Evolutionary conservation across 1,140 invertebrate species (phyloP), one percentile per base, ranked within the genome.

Genomic region (Chymomyza costata): DNA sequence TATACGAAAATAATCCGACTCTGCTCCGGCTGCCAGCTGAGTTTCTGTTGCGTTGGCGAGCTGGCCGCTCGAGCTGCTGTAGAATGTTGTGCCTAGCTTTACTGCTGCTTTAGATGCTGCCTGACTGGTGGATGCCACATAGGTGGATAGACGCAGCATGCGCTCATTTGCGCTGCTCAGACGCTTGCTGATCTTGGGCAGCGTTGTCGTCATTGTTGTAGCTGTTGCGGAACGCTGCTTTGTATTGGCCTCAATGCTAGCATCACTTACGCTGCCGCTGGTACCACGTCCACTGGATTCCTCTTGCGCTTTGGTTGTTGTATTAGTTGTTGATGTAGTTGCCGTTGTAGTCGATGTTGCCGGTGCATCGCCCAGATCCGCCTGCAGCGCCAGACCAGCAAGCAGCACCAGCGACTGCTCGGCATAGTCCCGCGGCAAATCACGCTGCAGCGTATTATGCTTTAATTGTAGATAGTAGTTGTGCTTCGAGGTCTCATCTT

Each of bases 401-500:
- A 97, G 87, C 34, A 93, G 88, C 69, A 96, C 92, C 69, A 94
- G 88, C 14, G 90, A 89, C 85, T 93, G 90, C 82, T 94, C 90
- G 65, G 87, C 83, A 83, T 89, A 86, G 83, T 91, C 89, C 57
- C 90, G 87, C 50, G 91, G 91, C 65, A 92, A 87, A 53, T 91
- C 91, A 82, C 91, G 88, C 40, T 89, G 88, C 51, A 91, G 89
- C 15, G 97, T 92, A 87, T 99, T 98, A 82, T 96, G 91, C 28
- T 94, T 92, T 74, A 99, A 87, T 87, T 98, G 97, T 61, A 97
- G 89, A 86, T 97, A 98, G 86, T 98, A 98, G 81, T 97, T 92
- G 74, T 95, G 93, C 15, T 94, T 88, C 6, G 95, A 95, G 49
- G 93, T 91, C 73, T 95, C 94, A 88, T 98, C 95, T 90, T 93